Conservation (phyloP, 2,888 invertebrate species). For the Carcina quercana region DNA sequence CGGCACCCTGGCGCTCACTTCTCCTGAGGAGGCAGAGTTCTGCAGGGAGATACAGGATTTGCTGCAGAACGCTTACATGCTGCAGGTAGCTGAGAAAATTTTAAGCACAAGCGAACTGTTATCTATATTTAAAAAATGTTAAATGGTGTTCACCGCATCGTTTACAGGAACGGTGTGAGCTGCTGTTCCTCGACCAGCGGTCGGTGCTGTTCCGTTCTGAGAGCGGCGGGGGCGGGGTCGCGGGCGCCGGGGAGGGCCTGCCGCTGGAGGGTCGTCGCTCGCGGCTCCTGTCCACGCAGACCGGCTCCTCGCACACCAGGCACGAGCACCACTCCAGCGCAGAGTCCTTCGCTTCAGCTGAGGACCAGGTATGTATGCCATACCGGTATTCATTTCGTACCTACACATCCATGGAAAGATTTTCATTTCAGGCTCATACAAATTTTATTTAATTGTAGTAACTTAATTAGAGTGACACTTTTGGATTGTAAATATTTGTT, state of each 20-base stretch:
- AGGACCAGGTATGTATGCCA: slow-evolving; percentile 85
- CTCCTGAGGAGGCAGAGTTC: slow-evolving; percentile 90
- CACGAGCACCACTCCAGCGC: slow-evolving; percentile 87
- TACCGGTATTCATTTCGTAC: no score
- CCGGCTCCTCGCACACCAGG: slow-evolving; percentile 55
- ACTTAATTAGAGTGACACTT: no score
- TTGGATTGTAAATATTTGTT: no score
- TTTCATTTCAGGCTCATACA: no score
- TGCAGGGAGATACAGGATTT: slow-evolving; percentile 86
- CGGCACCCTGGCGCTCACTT: slow-evolving; percentile 80
- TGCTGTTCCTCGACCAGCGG: slow-evolving; percentile 90
- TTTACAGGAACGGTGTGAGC: slow-evolving; percentile 86
- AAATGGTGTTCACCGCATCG: neutral
- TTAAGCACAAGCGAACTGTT: neutral
- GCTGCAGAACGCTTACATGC: slow-evolving; percentile 87
- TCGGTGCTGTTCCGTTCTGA: slow-evolving; percentile 90
- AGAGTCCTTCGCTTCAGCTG: slow-evolving; percentile 97
- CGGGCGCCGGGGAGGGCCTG: slow-evolving; percentile 26
- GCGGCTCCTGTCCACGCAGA: slow-evolving; percentile 59
- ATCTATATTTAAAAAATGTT: no score
- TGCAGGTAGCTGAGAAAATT: slow-evolving; percentile 54
- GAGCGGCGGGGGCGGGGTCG: slow-evolving; percentile 71
- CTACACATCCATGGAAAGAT: no score
- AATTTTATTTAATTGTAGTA: no score
- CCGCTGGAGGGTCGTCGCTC: slow-evolving; percentile 39